Conservation (phyloP, 2,113 vertebrate genomes). For the Notechis scutatus region DNA sequence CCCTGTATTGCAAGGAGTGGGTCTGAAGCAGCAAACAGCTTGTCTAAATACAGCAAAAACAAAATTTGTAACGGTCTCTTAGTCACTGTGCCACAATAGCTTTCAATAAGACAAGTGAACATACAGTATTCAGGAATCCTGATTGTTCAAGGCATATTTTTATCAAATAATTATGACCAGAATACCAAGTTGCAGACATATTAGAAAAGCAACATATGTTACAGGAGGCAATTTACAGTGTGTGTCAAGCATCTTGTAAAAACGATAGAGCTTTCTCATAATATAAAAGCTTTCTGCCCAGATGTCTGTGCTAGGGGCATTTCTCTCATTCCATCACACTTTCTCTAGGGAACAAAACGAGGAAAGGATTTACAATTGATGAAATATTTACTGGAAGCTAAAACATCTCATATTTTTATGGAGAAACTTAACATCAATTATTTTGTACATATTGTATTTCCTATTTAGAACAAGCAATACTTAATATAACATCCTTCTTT, state of each 20-base stretch:
- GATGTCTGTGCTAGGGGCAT: slow-evolving; percentile 44
- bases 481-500: not conserved
- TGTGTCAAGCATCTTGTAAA: slow-evolving; percentile 10
- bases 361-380: slow-evolving; percentile 32
- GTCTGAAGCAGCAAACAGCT: not conserved
- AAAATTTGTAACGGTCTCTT: slow-evolving; percentile 2
- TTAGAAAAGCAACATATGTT: slow-evolving; percentile 16
- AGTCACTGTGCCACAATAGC: slow-evolving; percentile 20
- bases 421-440: not conserved
- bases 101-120: not conserved
- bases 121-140: slow-evolving; percentile 38
- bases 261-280: slow-evolving; percentile 30
- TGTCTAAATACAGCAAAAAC: not conserved
- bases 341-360: slow-evolving; percentile 42
- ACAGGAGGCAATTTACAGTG: slow-evolving; percentile 33
- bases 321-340: slow-evolving; percentile 42
- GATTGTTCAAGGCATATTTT: slow-evolving; percentile 1
- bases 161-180: slow-evolving; percentile 27
- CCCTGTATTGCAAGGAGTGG: not conserved
- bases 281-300: slow-evolving; percentile 24
- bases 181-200: slow-evolving; percentile 12
- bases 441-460: slow-evolving; percentile 8
- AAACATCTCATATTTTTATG: not conserved
- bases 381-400: not conserved
- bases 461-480: not conserved